These are phyloP conservation scores for Carabus problematicus DNA, from an alignment of 2,888 invertebrate genomes.

Conservation along the genomic window DNA sequence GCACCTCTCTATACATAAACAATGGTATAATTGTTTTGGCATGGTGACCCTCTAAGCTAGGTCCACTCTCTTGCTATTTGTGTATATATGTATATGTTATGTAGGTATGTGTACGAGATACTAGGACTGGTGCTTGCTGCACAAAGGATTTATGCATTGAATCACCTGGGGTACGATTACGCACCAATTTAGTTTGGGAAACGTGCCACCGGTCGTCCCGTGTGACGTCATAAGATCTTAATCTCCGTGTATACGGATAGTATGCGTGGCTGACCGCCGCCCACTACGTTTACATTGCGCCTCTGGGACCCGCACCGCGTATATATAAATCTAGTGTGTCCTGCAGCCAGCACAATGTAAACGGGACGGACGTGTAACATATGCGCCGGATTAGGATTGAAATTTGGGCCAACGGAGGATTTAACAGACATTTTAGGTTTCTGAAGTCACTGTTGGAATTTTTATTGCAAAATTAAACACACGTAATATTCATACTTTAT, in stretches of 20 bases:
- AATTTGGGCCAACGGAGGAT: conserved; percentile 2
- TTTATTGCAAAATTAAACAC: too few species aligned
- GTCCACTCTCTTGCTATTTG: conserved; percentile 9
- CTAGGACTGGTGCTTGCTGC: conserved; percentile 9
- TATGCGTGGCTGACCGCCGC: not conserved
- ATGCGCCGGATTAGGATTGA: conserved; percentile 3
- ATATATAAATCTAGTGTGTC: too few species aligned
- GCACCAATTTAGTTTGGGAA: conserved; percentile 37
- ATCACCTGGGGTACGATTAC: conserved; percentile 41
- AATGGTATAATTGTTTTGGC: conserved; percentile 39
- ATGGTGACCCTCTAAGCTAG: conserved; percentile 35
- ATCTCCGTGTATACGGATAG: conserved; percentile 6
- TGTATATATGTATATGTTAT: not conserved
- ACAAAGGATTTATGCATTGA: conserved; percentile 40
- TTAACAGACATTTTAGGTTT: not conserved
- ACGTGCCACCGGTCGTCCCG: conserved; percentile 11
- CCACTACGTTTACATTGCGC: not conserved
- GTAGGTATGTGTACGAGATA: too few species aligned
- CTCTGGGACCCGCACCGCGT: too few species aligned
- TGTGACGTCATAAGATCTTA: conserved; percentile 22
- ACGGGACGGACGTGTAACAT: not conserved
- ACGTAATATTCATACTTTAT: too few species aligned
- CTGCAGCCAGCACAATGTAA: not conserved
- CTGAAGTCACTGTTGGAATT: not conserved
- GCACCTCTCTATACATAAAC: conserved; percentile 34